Evolutionary conservation across 1,140 invertebrate species (phyloP), one percentile per base, ranked within the genome.

Genomic region (Drosophila pseudoobscura): DNA sequence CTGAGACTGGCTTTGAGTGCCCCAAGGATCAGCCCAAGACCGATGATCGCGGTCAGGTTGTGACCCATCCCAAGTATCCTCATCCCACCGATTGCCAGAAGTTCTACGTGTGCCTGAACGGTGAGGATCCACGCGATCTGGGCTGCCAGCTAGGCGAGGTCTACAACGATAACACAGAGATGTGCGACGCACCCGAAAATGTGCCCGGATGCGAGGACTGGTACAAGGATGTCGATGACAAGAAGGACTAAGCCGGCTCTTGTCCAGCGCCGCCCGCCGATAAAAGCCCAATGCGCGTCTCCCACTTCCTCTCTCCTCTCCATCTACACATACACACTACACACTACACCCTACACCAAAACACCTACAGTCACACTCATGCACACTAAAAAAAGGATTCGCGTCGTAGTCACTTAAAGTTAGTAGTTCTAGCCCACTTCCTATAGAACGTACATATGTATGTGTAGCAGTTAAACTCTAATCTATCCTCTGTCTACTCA

Each of bases 131-230:
- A 2, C 94, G 97, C 68, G 96, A 97, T 91, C 94, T 97, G 57
- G 96, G 96, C 20, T 98, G 97, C 92, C 94, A 95, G 82, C 93
- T 95, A 24, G 97, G 97, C 41, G 96, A 96, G 75, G 97, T 97
- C 13, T 97, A 97, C 93, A 97, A 97, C 89, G 96, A 97, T 64
- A 94, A 95, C 54, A 93, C 93, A 6, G 95, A 96, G 90, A 95
- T 94, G 83, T 98, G 97, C 90, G 96, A 97, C 79, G 94, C 95
- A 3, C 96, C 97, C 26, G 96, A 97, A 91, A 97, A 97, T 84
- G 97, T 97, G 52, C 93, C 95, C 63, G 96, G 96, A 94, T 98
- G 96, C 89, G 95, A 96, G 94, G 96, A 97, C 85, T 97, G 96
- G 96, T 97, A 96, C 93, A 96, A 96, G 92, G 95, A 96, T 62